Evolutionary conservation across 30 jellyfish, hydroid and myxozoan species (phyloP).

Genomic region (Clytia hemisphaerica): DNA sequence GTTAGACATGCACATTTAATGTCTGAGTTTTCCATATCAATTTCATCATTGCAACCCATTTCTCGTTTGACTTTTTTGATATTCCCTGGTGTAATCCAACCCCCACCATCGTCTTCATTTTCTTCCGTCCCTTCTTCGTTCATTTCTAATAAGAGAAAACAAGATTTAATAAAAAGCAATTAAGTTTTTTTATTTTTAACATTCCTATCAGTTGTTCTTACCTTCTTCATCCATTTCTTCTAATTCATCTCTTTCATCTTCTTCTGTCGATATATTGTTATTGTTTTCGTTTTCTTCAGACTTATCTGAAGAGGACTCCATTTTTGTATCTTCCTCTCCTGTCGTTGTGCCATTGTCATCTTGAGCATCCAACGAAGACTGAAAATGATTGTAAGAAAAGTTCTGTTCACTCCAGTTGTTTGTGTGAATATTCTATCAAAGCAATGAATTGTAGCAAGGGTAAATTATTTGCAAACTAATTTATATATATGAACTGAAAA

Average conservation of each 20-base stretch:
- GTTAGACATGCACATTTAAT: slow-evolving; percentile 69
- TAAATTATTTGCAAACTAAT: no score
- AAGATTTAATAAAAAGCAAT: not conserved
- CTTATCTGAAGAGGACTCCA: not conserved
- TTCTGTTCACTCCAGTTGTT: not conserved
- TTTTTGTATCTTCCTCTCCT: not conserved
- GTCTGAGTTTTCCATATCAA: slow-evolving; percentile 23
- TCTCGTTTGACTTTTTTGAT: slow-evolving; percentile 50
- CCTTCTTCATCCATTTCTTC: not conserved
- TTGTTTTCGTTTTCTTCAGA: not conserved
- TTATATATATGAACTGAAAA: no score
- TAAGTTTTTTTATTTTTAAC: not conserved
- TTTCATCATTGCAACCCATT: slow-evolving; percentile 72
- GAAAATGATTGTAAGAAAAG: not conserved
- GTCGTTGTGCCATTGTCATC: not conserved
- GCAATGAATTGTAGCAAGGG: no score
- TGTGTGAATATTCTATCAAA: no score
- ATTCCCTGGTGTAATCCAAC: slow-evolving; percentile 93
- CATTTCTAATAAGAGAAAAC: no score
- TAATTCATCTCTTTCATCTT: not conserved
- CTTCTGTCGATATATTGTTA: slow-evolving; percentile 13
- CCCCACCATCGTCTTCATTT: slow-evolving; percentile 53
- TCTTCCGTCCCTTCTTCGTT: slow-evolving; percentile 19
- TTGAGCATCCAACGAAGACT: no score
- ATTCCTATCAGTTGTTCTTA: no score